phyloP scores from a whole-genome alignment of 2,113 vertebrate species.

The Mus pahari region DNA sequence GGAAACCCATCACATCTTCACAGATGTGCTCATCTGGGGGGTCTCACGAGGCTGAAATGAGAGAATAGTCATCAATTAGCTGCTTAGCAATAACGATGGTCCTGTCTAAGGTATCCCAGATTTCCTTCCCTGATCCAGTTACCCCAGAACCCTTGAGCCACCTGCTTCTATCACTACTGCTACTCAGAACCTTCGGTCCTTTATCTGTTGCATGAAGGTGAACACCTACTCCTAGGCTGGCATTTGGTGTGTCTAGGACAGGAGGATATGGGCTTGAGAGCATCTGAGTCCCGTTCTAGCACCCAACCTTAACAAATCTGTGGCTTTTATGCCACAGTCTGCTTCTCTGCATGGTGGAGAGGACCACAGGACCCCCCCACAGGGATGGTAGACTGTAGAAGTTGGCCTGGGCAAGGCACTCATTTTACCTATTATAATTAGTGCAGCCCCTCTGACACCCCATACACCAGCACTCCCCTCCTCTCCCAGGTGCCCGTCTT shows the following conservation, averaged over 20 bases:
- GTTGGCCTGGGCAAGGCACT: background rate
- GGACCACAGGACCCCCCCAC: background rate
- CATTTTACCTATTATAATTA: background rate
- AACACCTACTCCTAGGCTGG: background rate
- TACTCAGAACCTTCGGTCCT: background rate
- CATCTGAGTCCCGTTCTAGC: background rate
- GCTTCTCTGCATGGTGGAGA: background rate
- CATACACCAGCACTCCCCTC: background rate
- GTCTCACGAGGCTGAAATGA: background rate
- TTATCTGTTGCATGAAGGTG: background rate
- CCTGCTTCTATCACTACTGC: too few relatives aligned
- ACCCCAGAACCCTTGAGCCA: background rate
- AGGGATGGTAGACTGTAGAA: background rate
- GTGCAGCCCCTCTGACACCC: background rate
- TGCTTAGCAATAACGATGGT: background rate
- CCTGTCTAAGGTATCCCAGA: background rate
- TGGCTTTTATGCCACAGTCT: background rate
- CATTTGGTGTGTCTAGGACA: background rate
- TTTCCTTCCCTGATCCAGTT: too few relatives aligned
- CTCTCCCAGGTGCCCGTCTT: background rate
- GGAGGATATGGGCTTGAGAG: background rate
- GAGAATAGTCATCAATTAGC: background rate
- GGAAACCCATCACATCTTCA: background rate
- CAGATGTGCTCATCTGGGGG: background rate
- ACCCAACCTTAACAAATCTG: background rate